Conservation (phyloP, 2,113 vertebrate genomes). For the Vulpes lagopus region DNA sequence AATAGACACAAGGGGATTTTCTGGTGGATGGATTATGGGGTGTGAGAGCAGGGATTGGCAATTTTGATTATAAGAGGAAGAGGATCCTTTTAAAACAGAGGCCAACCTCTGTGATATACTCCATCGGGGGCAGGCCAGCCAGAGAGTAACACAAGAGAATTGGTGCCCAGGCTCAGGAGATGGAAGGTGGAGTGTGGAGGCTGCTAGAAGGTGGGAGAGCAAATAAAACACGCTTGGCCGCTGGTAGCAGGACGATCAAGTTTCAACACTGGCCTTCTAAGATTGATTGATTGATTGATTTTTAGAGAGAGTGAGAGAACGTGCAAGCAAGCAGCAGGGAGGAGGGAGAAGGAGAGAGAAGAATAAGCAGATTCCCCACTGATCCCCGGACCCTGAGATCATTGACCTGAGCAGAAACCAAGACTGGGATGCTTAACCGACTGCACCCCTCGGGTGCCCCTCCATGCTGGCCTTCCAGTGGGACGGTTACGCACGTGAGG, state of each 20-base stretch:
- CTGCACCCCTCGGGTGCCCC: too few relatives aligned
- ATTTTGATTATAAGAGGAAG: background rate
- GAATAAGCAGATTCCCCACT: background rate
- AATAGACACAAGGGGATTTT: background rate
- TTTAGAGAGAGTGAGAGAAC: background rate
- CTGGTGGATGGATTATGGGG: background rate
- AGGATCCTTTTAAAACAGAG: background rate
- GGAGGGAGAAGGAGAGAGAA: background rate
- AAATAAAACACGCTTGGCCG: background rate
- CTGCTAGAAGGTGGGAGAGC: background rate
- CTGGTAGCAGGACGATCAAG: too few relatives aligned
- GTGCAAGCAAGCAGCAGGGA: background rate
- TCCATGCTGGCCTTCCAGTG: rapidly evolving
- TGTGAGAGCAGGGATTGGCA: background rate
- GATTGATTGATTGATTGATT: background rate
- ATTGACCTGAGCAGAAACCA: background rate
- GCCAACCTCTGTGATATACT: background rate
- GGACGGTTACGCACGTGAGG: background rate
- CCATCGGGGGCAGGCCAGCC: too few relatives aligned
- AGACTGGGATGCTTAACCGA: background rate
- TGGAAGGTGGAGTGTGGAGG: background rate
- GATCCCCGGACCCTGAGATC: background rate
- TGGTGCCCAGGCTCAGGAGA: background rate
- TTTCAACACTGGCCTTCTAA: background rate
- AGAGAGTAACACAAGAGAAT: rapidly evolving